Evolutionary conservation across 2,113 vertebrate genomes (phyloP).

Genomic region (Ariopsis seemanni): DNA sequence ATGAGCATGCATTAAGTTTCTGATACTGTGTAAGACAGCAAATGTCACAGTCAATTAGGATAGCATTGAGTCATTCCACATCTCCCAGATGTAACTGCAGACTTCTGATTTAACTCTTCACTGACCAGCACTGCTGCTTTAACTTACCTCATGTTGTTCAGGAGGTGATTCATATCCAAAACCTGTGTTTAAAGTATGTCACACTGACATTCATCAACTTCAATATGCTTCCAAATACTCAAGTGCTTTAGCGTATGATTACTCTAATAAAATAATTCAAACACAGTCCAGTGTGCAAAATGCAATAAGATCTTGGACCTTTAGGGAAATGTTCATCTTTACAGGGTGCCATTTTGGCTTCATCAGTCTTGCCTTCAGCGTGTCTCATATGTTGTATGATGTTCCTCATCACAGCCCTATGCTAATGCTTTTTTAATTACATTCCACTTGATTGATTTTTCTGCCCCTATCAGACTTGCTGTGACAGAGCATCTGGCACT

Average conservation of each 20-base stretch:
- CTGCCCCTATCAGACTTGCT: not conserved
- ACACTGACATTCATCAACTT: not conserved
- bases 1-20: constrained; percentile 35
- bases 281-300: not conserved
- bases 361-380: not conserved
- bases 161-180: not conserved
- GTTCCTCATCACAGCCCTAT: not conserved
- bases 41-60: constrained; percentile 50
- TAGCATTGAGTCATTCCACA: not conserved
- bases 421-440: constrained; percentile 33
- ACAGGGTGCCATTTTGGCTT: not conserved
- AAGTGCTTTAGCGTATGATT: not conserved
- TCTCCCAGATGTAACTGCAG: constrained; percentile 11
- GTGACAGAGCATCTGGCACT: not conserved
- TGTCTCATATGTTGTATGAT: not conserved
- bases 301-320: not conserved
- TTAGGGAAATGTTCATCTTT: not conserved
- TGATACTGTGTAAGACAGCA: constrained; percentile 41
- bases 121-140: not conserved
- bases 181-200: not conserved
- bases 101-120: constrained; percentile 4
- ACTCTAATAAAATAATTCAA: not conserved
- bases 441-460: not conserved
- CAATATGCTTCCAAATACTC: not conserved
- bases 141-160: not conserved